A percentile compares a stretch with the other conserved stretches of the same genome.
Evolutionary conservation across 1,140 invertebrate genomes (phyloP).

Genomic region (Sweltsa coloradensis): DNA sequence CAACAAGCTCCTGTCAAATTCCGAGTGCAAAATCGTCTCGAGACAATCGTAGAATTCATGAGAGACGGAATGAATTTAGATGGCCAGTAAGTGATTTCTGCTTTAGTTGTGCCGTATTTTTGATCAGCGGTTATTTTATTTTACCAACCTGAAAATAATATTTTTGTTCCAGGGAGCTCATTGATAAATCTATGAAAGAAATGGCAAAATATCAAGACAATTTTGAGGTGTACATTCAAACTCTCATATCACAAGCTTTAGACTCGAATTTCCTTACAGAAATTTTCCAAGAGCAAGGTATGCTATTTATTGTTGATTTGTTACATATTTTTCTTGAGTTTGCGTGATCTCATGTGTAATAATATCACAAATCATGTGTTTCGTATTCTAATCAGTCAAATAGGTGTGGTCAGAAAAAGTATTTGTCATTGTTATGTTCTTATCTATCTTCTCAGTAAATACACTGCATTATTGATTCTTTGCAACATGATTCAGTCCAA

Average conservation of each 20-base stretch:
- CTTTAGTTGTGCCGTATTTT: conserved; percentile 1
- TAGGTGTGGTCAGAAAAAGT: too few relatives aligned
- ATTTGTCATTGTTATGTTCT: too few relatives aligned
- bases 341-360: too few relatives aligned
- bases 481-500: too few relatives aligned
- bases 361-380: too few relatives aligned
- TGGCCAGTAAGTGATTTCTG: conserved; percentile 33
- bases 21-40: conserved; percentile 53
- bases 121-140: too few relatives aligned
- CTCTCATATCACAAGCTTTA: conserved; percentile 75
- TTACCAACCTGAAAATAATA: too few relatives aligned
- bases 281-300: conserved; percentile 82
- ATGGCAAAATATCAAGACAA: conserved; percentile 66
- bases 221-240: conserved; percentile 84
- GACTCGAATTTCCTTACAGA: conserved; percentile 80
- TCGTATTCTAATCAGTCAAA: too few relatives aligned
- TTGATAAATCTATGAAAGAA: conserved; percentile 61
- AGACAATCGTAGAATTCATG: conserved; percentile 69
- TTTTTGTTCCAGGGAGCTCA: conserved; percentile 43
- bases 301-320: conserved; percentile 10
- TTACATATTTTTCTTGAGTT: too few relatives aligned
- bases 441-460: too few relatives aligned
- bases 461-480: too few relatives aligned
- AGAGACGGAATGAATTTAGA: conserved; percentile 54
- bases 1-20: conserved; percentile 62